These are phyloP conservation scores for Stichopus horrens DNA, from an alignment of 53 echinoderm and acorn worm genomes.

Conservation along the genomic window DNA sequence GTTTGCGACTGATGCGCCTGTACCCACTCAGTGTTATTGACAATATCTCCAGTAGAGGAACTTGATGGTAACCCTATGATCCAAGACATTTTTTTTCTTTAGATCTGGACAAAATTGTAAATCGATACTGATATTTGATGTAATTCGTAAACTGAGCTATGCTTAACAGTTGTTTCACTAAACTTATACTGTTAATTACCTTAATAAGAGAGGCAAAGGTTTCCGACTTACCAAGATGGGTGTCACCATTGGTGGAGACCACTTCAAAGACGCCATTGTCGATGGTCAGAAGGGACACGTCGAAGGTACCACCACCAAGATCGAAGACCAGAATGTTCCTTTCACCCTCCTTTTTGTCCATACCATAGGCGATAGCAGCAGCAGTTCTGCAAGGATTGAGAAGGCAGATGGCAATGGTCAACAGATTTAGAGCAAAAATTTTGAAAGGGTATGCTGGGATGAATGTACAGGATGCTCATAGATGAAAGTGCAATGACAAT, in stretches of 20 bases:
- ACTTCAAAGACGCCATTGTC: conserved; percentile 99
- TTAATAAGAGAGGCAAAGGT: too few species aligned
- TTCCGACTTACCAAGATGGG: conserved; percentile 87
- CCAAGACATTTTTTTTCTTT: too few species aligned
- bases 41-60: too few species aligned
- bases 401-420: background rate
- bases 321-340: conserved; percentile 98
- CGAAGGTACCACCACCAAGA: conserved; percentile 97
- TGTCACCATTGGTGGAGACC: conserved; percentile 90
- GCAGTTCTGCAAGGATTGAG: conserved; percentile 69
- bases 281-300: conserved; percentile 94
- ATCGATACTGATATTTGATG: too few species aligned
- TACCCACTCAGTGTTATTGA: too few species aligned
- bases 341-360: conserved; percentile 96
- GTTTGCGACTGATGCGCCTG: too few species aligned
- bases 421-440: background rate
- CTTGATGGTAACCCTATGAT: too few species aligned
- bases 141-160: too few species aligned
- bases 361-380: conserved; percentile 98
- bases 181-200: too few species aligned
- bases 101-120: too few species aligned
- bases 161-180: too few species aligned
- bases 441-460: background rate
- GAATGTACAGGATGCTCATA: background rate
- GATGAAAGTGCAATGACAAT: background rate